Percentiles rank a stretch among this genome's conserved stretches.
Evolutionary conservation across 2,113 vertebrate genomes (phyloP).

Genomic region (Dermatemys mawii): DNA sequence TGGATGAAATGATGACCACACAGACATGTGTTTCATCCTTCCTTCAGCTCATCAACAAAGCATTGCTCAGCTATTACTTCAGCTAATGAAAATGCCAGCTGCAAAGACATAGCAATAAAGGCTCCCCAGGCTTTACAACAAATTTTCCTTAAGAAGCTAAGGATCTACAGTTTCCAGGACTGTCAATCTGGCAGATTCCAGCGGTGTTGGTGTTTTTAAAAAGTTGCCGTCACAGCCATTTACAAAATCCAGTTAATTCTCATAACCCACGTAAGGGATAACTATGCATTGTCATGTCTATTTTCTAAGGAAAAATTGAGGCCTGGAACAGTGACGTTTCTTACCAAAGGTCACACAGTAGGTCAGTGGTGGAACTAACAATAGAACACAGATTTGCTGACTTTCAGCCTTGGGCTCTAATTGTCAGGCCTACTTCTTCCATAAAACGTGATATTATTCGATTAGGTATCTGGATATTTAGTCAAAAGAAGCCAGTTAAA

Average conservation of each 20-base stretch:
- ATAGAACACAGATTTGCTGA: neutral
- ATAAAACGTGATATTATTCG: rapidly evolving
- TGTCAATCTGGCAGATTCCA: neutral
- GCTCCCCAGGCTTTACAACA: neutral
- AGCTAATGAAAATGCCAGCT: neutral
- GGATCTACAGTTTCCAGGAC: neutral
- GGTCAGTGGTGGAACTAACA: neutral
- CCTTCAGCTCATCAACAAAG: neutral
- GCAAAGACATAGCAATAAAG: neutral
- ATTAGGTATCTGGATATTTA: rapidly evolving
- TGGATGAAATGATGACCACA: neutral
- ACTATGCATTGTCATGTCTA: neutral
- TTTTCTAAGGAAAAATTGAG: neutral
- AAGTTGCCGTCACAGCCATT: neutral
- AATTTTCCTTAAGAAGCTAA: neutral
- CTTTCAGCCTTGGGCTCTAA: neutral
- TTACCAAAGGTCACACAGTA: rapidly evolving
- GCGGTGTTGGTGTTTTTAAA: neutral
- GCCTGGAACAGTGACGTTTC: rapidly evolving
- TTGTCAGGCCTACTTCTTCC: neutral
- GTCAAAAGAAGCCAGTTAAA: neutral
- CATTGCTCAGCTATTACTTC: neutral
- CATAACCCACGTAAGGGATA: neutral
- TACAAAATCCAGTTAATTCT: neutral
- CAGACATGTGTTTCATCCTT: slow-evolving; percentile 2